Base-by-base conservation (phyloP, 2,113 vertebrate genomes). In the Uria aalge region DNA sequence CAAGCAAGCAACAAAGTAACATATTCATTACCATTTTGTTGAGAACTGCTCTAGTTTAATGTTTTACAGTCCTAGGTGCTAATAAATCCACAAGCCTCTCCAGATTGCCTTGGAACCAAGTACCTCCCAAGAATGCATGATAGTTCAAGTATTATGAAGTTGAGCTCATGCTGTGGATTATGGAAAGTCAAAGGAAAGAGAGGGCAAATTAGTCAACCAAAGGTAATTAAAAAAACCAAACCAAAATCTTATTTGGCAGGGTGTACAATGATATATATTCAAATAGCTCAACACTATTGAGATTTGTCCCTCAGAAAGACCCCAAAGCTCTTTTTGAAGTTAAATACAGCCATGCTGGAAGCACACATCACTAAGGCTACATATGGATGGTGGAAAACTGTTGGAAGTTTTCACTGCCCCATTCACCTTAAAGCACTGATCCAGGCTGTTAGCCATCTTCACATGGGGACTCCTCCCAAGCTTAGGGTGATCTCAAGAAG, bases 21-120 rank as follows among this genome's bases (percentile, higher is more conserved):
- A 2, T 43, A 36, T 41, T 45, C 3, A n/a, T 17, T 45, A 38
- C 11, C 0, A 0, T 40, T 71, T n/a, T 3, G 2, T 2, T 40
- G 34, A 45, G 7, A 92, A 60, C 13, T 43, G 55, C 34, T 77
- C 24, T 13, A 38, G 64, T 56, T 56, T 38, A 43, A 72, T 43
- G 45, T 36, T 71, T 43, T 75, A 19, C 15, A 15, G 26, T 52
- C 34, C 56, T 9, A 63, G 18, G 20, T 68, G 38, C 15, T 71
- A 27, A 27, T 36, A 57, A 73, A 69, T 23, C 43, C 32, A 68
- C 55, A 32, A 53, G n/a, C 26, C 47, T 59, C 26, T 59, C 74
- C n/a, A 60, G 38, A 48, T 6, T 24, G 15, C 53, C 41, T 62
- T 47, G 24, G 59, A 67, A 86, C 12, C 20, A 86, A 52, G 30